Base-by-base conservation (phyloP, 37 sponge, comb jelly and placozoan genomes). In the Crambe crambe region DNA sequence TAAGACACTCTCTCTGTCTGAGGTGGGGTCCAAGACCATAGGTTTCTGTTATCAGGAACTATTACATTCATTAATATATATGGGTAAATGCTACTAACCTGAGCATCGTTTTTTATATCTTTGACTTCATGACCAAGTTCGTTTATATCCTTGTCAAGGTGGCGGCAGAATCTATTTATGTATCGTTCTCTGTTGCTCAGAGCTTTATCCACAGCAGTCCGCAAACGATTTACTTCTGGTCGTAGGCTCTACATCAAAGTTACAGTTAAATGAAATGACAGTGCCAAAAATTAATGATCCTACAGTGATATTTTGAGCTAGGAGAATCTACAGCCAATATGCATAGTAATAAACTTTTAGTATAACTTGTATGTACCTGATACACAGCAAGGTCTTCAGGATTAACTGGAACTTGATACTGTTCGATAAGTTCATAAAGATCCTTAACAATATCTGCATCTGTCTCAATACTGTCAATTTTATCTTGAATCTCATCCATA, bases 321-420 rank as follows among this genome's bases (percentile, higher is more conserved):
- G n/a, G n/a, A n/a, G n/a, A n/a, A n/a, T n/a, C n/a, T n/a, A n/a
- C n/a, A n/a, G n/a, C n/a, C n/a, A n/a, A n/a, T n/a, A n/a, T n/a
- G n/a, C n/a, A n/a, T n/a, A n/a, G n/a, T n/a, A n/a, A n/a, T n/a
- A n/a, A n/a, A n/a, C n/a, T n/a, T n/a, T n/a, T n/a, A n/a, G 17
- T 54, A 27, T 22, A 64, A 64, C n/a, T n/a, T n/a, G 9, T 32
- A 37, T 69, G 70, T 70, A 90, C 91, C 83, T 90, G 88, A 75
- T 97, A 97, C 39, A 89, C 75, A 26, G 99, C 96, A 42, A 91
- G 44, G 58, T 98, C 99, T 58, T 98, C 99, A 56, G 99, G 96
- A 22, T 82, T 76, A 2, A 85, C 89, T 31, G 99, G 99, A 3
- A 98, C 99, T 41, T 89, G 80, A 76, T 89, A 95, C 81, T 86